Conservation (phyloP, 2,797 vertebrate species). For the Hemitrygon akajei region DNA sequence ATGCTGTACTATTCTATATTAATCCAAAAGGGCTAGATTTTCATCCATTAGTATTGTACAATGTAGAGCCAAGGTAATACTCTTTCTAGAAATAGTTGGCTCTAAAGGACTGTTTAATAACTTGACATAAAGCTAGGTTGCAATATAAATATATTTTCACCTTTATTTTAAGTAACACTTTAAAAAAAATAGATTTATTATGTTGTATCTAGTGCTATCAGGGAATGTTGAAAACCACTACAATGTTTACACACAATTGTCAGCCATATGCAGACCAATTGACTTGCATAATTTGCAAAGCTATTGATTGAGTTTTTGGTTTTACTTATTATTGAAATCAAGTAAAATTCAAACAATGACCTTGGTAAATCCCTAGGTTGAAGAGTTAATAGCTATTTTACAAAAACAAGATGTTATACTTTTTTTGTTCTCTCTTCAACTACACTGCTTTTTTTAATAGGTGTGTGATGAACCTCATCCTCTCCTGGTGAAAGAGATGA, state of each 20-base stretch:
- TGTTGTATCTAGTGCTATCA: too few relatives aligned
- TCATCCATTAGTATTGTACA: too few relatives aligned
- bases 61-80: too few relatives aligned
- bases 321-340: not conserved
- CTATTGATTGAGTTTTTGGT: not conserved
- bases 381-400: not conserved
- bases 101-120: too few relatives aligned
- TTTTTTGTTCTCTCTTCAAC: not conserved
- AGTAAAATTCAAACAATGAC: not conserved
- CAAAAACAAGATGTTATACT: not conserved
- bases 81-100: too few relatives aligned
- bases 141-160: too few relatives aligned
- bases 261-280: not conserved
- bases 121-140: too few relatives aligned
- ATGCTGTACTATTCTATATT: too few relatives aligned
- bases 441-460: conserved; percentile 47
- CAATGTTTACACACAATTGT: not conserved
- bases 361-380: not conserved
- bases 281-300: not conserved
- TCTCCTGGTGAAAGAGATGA: conserved; percentile 89
- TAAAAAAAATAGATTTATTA: too few relatives aligned
- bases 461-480: conserved; percentile 96
- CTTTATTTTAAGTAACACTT: too few relatives aligned
- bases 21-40: too few relatives aligned
- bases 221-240: not conserved